Percentiles rank a stretch among this genome's conserved stretches.
phyloP scores from a whole-genome alignment of 1,140 invertebrate species.

The Drosophila santomea region DNA sequence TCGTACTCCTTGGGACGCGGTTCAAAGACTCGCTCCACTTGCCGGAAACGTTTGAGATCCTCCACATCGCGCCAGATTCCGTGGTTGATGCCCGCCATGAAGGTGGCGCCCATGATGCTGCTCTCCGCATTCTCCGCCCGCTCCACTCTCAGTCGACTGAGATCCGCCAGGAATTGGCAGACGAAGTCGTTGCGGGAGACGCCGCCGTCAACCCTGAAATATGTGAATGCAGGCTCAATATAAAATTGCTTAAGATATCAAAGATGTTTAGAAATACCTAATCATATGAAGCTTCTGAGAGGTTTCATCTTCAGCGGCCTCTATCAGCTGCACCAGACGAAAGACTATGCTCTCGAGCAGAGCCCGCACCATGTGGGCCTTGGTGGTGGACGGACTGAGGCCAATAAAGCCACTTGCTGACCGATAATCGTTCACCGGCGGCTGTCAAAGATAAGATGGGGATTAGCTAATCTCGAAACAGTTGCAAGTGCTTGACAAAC shows the following conservation, averaged over 20 bases:
- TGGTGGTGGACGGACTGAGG: constrained; percentile 91
- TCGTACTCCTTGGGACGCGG: constrained; percentile 85
- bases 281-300: constrained; percentile 87
- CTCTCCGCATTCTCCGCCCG: constrained; percentile 89
- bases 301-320: constrained; percentile 89
- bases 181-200: constrained; percentile 96
- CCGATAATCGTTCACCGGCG: constrained; percentile 93
- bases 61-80: constrained; percentile 92
- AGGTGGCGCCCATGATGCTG: constrained; percentile 92
- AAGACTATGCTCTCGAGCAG: constrained; percentile 95
- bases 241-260: no score
- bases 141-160: constrained; percentile 90
- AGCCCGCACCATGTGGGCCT: constrained; percentile 92
- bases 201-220: constrained; percentile 94
- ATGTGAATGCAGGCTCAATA: no score
- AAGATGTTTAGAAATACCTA: constrained; percentile 85
- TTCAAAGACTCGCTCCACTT: constrained; percentile 87
- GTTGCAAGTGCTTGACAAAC: constrained; percentile 24
- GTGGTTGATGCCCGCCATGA: constrained; percentile 91
- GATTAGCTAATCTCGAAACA: constrained; percentile 1
- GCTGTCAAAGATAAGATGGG: constrained; percentile 86
- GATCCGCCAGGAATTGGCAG: constrained; percentile 93
- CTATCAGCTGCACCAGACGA: constrained; percentile 91
- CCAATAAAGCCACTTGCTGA: constrained; percentile 94
- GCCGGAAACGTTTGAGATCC: constrained; percentile 87